Evolutionary conservation across 2,888 invertebrate genomes (phyloP).

Genomic region (Petrolisthes cinctipes): DNA sequence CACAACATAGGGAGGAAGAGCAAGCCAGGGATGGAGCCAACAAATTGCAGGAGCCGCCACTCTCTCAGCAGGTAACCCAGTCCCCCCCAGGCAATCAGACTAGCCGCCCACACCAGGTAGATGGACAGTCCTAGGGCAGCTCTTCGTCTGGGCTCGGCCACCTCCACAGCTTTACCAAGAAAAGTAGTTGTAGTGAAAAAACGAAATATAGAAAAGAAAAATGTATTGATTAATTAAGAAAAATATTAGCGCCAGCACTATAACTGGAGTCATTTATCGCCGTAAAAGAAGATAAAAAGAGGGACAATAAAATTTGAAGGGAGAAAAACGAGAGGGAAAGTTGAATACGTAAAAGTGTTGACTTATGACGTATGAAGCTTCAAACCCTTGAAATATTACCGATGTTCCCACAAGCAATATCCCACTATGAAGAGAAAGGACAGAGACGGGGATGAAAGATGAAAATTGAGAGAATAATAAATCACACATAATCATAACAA

Average conservation of each 20-base stretch:
- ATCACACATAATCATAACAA: too few species aligned
- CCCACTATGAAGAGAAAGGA: too few species aligned
- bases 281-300: too few species aligned
- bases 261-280: neutral
- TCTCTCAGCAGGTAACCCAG: conserved; percentile 52
- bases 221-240: neutral
- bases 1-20: conserved; percentile 42
- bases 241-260: neutral
- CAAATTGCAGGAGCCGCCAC: conserved; percentile 55
- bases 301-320: too few species aligned
- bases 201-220: neutral
- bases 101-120: conserved; percentile 44
- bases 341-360: too few species aligned
- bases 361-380: too few species aligned
- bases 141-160: conserved; percentile 34
- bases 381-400: too few species aligned
- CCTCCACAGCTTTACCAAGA: conserved; percentile 41
- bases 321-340: too few species aligned
- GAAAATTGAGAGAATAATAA: too few species aligned
- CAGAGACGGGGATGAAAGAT: too few species aligned
- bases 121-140: conserved; percentile 42
- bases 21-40: conserved; percentile 31
- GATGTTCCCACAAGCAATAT: too few species aligned
- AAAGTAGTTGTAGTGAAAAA: neutral
- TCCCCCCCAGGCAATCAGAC: conserved; percentile 49